Evolutionary conservation across 2,888 invertebrate species (phyloP), one percentile per base, ranked within the genome.

Genomic region (Epiblema foenella): DNA sequence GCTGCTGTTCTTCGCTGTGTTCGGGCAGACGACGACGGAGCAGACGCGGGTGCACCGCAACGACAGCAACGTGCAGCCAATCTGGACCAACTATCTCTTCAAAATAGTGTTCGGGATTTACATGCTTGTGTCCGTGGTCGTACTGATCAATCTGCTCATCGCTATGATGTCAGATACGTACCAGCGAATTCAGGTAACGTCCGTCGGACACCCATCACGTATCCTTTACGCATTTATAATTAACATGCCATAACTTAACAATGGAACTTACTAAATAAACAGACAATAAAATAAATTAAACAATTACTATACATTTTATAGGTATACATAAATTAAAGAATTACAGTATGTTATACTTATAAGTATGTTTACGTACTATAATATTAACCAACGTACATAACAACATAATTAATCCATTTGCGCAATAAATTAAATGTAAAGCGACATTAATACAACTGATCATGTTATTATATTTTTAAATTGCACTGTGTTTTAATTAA

Each of bases 121-220:
- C 95, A 98, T 99, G 98, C 95, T 99, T 96, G 99, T 99, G 84
- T 99, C 99, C 77, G 98, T 99, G 85, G 98, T 99, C 88, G 99
- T 99, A 83, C 96, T 99, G 82, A 99, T 99, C 94, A 99, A 99
- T 94, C 96, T 99, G 79, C 97, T 99, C 89, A 99, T 99, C 95
- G 99, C 99, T 95, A 99, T 99, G 99, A 99, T 99, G 99, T 99
- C 99, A 87, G 99, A 99, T 95, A 99, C 99, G 74, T 99, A 99
- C 93, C 99, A 99, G 91, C 95, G 98, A 88, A 99, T 99, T 88
- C 98, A 99, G 95, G 98, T 97, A 96, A 95, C 92, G 86, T n/a
- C 69, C 77, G 77, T 79, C 58, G 33, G 72, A 74, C 68, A 65
- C 58, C 18, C 52, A 49, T 56, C 51, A 64, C 42, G 63, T 64